A percentile compares a stretch with the other conserved stretches of the same genome.
phyloP scores from a whole-genome alignment of 2,888 invertebrate species.

The Zaprionus lineosus region DNA sequence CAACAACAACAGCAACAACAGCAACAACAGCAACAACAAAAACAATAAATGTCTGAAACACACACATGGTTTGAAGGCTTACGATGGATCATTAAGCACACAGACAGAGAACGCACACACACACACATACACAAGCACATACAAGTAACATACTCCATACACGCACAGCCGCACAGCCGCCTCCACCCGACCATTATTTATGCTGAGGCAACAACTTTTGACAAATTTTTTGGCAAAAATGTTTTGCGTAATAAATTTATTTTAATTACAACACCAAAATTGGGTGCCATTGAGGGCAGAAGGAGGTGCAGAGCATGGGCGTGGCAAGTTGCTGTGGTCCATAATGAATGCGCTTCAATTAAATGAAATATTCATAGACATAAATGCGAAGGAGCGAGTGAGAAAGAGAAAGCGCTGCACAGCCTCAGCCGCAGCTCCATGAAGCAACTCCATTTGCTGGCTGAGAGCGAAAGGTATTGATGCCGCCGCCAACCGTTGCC shows the following conservation, averaged over 20 bases:
- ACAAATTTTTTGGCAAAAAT: conserved; percentile 75
- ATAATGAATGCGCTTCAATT: conserved; percentile 76
- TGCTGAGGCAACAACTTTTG: conserved; percentile 68
- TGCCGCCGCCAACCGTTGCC: background rate
- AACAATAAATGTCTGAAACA: too few relatives aligned
- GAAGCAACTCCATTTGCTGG: background rate
- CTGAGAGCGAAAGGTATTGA: background rate
- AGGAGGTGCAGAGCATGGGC: conserved; percentile 1
- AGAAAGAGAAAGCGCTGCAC: background rate
- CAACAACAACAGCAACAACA: conserved; percentile 12
- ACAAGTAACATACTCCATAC: conserved; percentile 1
- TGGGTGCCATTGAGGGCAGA: conserved; percentile 14
- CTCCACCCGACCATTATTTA: conserved; percentile 70
- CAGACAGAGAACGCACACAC: conserved; percentile 26
- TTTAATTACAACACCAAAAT: conserved; percentile 73
- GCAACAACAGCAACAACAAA: conserved; percentile 12
- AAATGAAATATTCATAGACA: conserved; percentile 75
- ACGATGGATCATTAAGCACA: conserved; percentile 65
- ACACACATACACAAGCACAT: conserved; percentile 8
- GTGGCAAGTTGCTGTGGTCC: conserved; percentile 33
- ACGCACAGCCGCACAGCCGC: conserved; percentile 8
- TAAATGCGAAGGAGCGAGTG: conserved; percentile 57
- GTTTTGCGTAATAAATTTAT: conserved; percentile 76
- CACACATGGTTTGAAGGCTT: too few relatives aligned
- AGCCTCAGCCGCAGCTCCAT: background rate